Percentiles rank a stretch among this genome's conserved stretches.
Evolutionary conservation across 2,797 vertebrate genomes (phyloP).

Genomic region (Rhyacichthys aspro): DNA sequence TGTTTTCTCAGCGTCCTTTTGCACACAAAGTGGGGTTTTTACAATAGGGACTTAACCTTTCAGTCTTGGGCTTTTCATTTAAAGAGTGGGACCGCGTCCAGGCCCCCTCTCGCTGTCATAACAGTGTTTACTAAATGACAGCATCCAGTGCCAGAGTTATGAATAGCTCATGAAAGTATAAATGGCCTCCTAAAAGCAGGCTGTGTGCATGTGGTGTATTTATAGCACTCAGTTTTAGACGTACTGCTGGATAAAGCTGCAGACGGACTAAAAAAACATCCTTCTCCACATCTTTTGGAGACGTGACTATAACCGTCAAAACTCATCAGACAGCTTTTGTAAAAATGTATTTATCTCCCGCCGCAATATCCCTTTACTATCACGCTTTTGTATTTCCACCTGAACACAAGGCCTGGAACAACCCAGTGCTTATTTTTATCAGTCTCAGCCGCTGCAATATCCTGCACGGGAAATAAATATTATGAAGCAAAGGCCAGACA

Average conservation of each 20-base stretch:
- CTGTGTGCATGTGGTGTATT: slow-evolving; percentile 61
- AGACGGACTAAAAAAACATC: slow-evolving; percentile 47
- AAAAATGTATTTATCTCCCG: slow-evolving; percentile 35
- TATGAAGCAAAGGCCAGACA: slow-evolving; percentile 31
- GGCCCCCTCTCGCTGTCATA: slow-evolving; percentile 52
- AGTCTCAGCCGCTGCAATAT: slow-evolving; percentile 59
- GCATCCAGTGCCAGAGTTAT: slow-evolving; percentile 66
- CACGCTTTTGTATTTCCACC: slow-evolving; percentile 18
- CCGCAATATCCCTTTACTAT: slow-evolving; percentile 49
- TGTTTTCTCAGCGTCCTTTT: slow-evolving; percentile 43
- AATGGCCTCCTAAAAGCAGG: slow-evolving; percentile 61
- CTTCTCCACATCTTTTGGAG: slow-evolving; percentile 24
- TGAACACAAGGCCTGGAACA: slow-evolving; percentile 40
- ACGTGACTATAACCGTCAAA: slow-evolving; percentile 19
- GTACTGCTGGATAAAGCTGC: slow-evolving; percentile 52
- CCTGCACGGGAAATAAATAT: slow-evolving; percentile 68
- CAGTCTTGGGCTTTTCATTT: slow-evolving; percentile 32
- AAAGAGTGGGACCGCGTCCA: slow-evolving; percentile 35
- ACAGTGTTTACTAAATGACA: slow-evolving; percentile 73
- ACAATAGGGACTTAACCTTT: slow-evolving; percentile 57
- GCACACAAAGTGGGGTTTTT: slow-evolving; percentile 32
- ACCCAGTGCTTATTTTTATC: slow-evolving; percentile 57
- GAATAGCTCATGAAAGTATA: slow-evolving; percentile 74
- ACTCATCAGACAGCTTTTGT: slow-evolving; percentile 27
- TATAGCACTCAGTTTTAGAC: slow-evolving; percentile 60